Base-by-base conservation (phyloP, 2,888 invertebrate species). In the Melieria omissa region DNA sequence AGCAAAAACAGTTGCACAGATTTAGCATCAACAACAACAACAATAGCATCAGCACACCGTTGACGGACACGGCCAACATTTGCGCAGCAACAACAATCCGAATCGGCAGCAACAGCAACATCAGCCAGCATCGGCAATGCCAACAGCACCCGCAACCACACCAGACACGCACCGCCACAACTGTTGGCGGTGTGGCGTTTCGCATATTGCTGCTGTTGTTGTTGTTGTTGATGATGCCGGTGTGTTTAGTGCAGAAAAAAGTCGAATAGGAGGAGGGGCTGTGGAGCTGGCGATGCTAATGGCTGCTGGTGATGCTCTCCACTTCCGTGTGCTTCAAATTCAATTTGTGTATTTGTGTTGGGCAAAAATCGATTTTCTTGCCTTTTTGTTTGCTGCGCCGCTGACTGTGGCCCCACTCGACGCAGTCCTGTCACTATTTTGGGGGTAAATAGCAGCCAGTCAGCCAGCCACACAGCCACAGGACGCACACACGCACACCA, bases 311-410 rank as follows among this genome's bases (percentile, higher is more conserved):
- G 58, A 14, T 57, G 7, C 44, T 66, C 10, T 45, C 41, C 60
- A 75, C 76, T 74, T 76, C 75, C 75, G 74, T 71, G 74, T 72
- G 65, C 60, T 65, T 74, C 47, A 73, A 74, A 75, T 74, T 75
- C 61, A 77, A 75, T 75, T 76, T 74, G 68, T 61, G 14, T 62
- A 62, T 62, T 61, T 16, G n/a, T 62, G 54, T 41, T 12, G 14
- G 52, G 42, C 16, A 69, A 69, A 69, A 69, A 69, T 69, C 69
- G 69, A 69, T 69, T 69, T 69, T 62, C 44, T 62, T 63, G 42
- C 16, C 16, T 41, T 52, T 29, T 29, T 29, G 29, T 29, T 29
- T 29, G 29, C 29, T 1, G 29, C 29, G 29, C 29, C 29, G 29
- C 29, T 29, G 29, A 29, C 29, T 29, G 29, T 29, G 29, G 29